Evolutionary conservation across 2,113 vertebrate species (phyloP).

Genomic region (Bucco capensis): DNA sequence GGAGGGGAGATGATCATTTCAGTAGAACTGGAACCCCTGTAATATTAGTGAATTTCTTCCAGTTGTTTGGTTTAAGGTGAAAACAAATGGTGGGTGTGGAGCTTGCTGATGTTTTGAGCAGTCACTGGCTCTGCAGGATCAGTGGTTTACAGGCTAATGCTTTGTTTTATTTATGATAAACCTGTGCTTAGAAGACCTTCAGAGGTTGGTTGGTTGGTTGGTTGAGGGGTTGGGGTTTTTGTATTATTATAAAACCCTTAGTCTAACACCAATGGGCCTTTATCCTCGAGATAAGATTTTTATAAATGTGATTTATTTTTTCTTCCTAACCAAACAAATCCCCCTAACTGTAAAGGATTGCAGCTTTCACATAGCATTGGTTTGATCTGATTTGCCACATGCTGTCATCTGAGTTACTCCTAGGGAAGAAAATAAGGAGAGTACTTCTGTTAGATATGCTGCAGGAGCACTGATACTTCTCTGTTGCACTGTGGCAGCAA

Average conservation of each 20-base stretch:
- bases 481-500: background rate
- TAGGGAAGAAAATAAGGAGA: background rate
- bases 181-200: background rate
- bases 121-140: background rate
- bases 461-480: background rate
- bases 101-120: background rate
- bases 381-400: conserved; percentile 55
- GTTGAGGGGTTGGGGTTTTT: no score
- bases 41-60: background rate
- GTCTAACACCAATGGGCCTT: background rate
- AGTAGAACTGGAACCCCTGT: background rate
- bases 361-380: conserved; percentile 26
- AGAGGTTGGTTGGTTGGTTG: background rate
- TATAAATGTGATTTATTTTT: background rate
- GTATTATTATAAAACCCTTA: no score
- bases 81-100: background rate
- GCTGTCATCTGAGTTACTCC: conserved; percentile 27
- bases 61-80: background rate
- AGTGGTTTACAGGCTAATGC: background rate
- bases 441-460: background rate
- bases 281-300: conserved; percentile 16
- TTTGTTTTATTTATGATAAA: conserved; percentile 2
- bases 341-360: conserved; percentile 40
- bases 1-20: background rate
- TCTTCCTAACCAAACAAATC: background rate